Evolutionary conservation across 2,888 invertebrate species (phyloP).

Genomic region (Sympetrum striolatum): DNA sequence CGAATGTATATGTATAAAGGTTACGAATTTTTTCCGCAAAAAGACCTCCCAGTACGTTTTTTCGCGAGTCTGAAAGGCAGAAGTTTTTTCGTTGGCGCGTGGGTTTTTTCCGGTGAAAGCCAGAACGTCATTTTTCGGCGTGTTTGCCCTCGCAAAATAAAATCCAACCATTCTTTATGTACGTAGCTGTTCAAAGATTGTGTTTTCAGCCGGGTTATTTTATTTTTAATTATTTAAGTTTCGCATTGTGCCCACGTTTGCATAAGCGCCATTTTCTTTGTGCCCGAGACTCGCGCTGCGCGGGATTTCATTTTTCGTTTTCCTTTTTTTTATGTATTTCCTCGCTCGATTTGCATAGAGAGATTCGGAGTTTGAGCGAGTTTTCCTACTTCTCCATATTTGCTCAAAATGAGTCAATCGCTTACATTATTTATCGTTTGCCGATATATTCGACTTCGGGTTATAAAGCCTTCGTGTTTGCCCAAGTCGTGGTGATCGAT

Average conservation of each 20-base stretch:
- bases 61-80: neutral
- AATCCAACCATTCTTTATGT: neutral
- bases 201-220: neutral
- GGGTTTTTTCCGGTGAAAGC: neutral
- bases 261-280: neutral
- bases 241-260: neutral
- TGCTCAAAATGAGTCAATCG: too few relatives aligned
- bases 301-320: neutral
- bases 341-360: too few relatives aligned
- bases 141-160: neutral
- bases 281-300: neutral
- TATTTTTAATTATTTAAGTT: neutral
- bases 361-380: too few relatives aligned
- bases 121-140: neutral
- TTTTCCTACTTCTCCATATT: too few relatives aligned
- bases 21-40: neutral
- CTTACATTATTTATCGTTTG: too few relatives aligned
- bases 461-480: too few relatives aligned
- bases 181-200: neutral
- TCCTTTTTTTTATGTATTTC: neutral
- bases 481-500: too few relatives aligned
- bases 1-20: constrained; percentile 6
- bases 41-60: neutral
- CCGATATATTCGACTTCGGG: too few relatives aligned
- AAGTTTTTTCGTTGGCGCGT: neutral